phyloP scores from a whole-genome alignment of 1,140 invertebrate species.

The Brachionus paranguensis region DNA sequence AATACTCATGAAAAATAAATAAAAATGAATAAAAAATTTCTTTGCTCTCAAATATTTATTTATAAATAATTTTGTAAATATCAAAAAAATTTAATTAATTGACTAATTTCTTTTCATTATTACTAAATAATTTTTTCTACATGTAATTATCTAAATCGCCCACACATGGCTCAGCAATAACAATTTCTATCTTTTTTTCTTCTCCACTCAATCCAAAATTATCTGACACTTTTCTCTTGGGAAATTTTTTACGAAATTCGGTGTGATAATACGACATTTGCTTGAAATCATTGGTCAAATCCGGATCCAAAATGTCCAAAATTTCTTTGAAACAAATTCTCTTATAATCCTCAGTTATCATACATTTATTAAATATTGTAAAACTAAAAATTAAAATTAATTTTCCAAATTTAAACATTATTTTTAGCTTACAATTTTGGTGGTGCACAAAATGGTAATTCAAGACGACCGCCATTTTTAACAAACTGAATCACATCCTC shows the following conservation, averaged over 20 bases:
- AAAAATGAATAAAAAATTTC: not conserved
- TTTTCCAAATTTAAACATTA: not conserved
- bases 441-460: not conserved
- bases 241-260: not conserved
- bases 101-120: not conserved
- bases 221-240: not conserved
- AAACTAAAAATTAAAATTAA: not conserved
- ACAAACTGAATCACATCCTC: conserved; percentile 82
- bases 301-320: conserved; percentile 17
- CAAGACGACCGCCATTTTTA: not conserved
- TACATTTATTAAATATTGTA: not conserved
- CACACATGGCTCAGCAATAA: not conserved
- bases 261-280: not conserved
- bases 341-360: conserved; percentile 13
- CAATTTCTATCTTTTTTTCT: not conserved
- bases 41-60: not conserved
- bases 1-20: too few relatives aligned
- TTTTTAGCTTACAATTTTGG: not conserved
- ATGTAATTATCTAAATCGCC: conserved; percentile 10
- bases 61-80: not conserved
- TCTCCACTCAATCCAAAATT: not conserved
- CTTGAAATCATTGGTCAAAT: conserved; percentile 22
- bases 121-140: not conserved
- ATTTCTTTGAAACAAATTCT: conserved; percentile 14
- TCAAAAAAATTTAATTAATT: not conserved